Conservation (phyloP, 2,797 vertebrate species). For the Tadarida brasiliensis region DNA sequence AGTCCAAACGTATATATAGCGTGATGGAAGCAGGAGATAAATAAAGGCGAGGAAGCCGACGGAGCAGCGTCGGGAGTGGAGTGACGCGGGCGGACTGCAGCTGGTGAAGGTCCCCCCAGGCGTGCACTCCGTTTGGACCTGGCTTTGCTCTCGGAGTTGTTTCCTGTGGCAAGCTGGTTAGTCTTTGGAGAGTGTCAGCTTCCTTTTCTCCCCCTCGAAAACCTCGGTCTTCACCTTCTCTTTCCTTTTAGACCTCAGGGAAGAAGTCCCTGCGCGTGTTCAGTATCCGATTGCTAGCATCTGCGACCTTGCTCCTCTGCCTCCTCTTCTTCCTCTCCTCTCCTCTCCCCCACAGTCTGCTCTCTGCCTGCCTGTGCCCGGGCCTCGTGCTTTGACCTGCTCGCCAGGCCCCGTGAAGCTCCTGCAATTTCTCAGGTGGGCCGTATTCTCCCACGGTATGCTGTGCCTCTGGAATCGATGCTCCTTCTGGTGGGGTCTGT, state of each 20-base stretch:
- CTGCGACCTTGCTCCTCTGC: background rate
- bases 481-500: background rate
- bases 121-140: rapidly evolving
- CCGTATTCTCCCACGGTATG: rapidly evolving
- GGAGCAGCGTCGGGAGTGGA: background rate
- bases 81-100: rapidly evolving
- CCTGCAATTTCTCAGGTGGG: background rate
- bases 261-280: background rate
- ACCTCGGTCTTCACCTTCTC: background rate
- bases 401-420: background rate
- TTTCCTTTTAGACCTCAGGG: background rate
- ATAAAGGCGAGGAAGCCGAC: background rate
- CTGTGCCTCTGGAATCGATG: background rate
- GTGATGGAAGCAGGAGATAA: slow-evolving; percentile 14
- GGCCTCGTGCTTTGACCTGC: background rate
- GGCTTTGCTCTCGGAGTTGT: rapidly evolving
- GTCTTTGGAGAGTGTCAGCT: background rate
- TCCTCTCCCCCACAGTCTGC: background rate
- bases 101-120: background rate
- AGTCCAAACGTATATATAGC: background rate
- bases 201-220: background rate
- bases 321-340: background rate
- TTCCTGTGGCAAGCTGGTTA: background rate
- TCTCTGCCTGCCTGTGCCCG: background rate
- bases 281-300: rapidly evolving